Base-by-base conservation (phyloP, 2,797 vertebrate species). In the Chrosomus eos region DNA sequence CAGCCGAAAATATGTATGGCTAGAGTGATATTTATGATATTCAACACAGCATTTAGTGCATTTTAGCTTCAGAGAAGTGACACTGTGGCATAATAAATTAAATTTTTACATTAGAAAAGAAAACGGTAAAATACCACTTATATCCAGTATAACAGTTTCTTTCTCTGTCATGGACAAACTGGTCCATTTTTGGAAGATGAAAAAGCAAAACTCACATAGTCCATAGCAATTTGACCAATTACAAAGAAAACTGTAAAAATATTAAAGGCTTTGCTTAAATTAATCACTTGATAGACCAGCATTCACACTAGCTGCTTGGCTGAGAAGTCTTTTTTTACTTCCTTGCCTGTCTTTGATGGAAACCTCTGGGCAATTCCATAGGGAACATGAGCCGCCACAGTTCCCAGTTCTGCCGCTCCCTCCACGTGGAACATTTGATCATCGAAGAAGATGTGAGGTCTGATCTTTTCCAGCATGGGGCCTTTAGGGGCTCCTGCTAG, bases 341-440 rank as follows among this genome's bases (percentile, higher is more conserved):
- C 74, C 13, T 84, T 86, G 7, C n/a, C 4, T 40, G 91, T 91
- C 36, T 89, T 89, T 4, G 77, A 43, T 80, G 84, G 51, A 51
- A 48, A n/a, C 51, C 51, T 92, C 80, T 98, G 97, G 4, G 95
- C 94, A 8, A 97, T 81, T 0, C 96, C 96, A 0, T 96, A 97
- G 55, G 97, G 97, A 14, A 99, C 97, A 0, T 99, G 97, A 19
- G 97, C 97, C 0, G 97, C 97, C 1, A 99, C 94, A 0, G 97
- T 96, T 86, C 98, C 98, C 92, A 97, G 87, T 90, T 97, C 96
- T 45, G 96, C 95, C 21, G 98, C 98, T 0, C 97, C 97, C 33
- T 97, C 96, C 89, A 98, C 96, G 0, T 99, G 97, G 91, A 97
- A 98, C 97, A 98, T 97, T 94, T 99, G 97, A 91, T 98, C 98